Conservation (phyloP, 1,140 invertebrate species). For the Drosophila subpulchrella region DNA sequence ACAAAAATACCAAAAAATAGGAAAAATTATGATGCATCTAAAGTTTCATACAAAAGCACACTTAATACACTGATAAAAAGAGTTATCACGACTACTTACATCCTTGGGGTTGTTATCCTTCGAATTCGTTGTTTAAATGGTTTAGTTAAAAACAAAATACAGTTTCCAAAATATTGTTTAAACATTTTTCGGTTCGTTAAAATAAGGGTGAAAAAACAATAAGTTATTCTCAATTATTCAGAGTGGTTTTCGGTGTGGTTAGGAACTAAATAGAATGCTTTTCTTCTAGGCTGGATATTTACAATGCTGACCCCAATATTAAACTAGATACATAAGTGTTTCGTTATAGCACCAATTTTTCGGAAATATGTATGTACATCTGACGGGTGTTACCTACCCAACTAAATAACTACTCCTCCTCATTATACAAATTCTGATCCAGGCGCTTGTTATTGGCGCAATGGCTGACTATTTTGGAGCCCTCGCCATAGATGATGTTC, state of each 20-base stretch:
- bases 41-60: constrained; percentile 53
- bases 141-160: constrained; percentile 74
- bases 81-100: constrained; percentile 77
- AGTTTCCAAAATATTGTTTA: constrained; percentile 60
- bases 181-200: constrained; percentile 36
- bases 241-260: constrained; percentile 19
- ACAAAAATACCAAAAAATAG: constrained; percentile 34
- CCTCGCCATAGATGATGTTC: constrained; percentile 72
- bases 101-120: constrained; percentile 80
- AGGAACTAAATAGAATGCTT: constrained; percentile 35
- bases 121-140: constrained; percentile 52
- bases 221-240: constrained; percentile 38
- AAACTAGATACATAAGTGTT: constrained; percentile 20
- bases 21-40: constrained; percentile 23
- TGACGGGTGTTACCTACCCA: constrained; percentile 57
- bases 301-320: constrained; percentile 23
- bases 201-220: constrained; percentile 37
- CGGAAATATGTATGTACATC: constrained; percentile 10
- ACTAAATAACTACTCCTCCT: constrained; percentile 58
- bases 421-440: constrained; percentile 74
- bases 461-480: constrained; percentile 70
- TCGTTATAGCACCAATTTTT: constrained; percentile 39
- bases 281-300: constrained; percentile 17
- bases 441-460: constrained; percentile 51
- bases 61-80: constrained; percentile 28